A percentile compares a stretch with the other conserved stretches of the same genome.
Conservation (phyloP, 2,113 vertebrate species). For the Anser brachyrhynchus region DNA sequence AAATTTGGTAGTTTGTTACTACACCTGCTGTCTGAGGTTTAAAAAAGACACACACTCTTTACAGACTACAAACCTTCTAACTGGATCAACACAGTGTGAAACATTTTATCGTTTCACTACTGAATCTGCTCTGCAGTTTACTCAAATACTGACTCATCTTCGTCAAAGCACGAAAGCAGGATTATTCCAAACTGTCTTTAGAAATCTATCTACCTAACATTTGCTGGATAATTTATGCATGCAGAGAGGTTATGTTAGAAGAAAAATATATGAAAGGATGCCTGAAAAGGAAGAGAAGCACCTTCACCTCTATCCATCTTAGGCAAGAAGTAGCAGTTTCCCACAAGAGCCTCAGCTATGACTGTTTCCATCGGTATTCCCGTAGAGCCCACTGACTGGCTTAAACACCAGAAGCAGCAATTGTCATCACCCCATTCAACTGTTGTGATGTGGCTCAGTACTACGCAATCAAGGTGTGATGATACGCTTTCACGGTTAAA, state of each 20-base stretch:
- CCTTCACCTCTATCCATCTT: not conserved
- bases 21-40: slow-evolving; percentile 74
- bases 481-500: not conserved
- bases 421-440: not conserved
- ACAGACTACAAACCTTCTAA: slow-evolving; percentile 64
- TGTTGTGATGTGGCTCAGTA: not conserved
- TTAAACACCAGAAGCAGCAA: not conserved
- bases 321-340: not conserved
- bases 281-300: not conserved
- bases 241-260: not conserved
- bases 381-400: not conserved
- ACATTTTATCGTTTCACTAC: slow-evolving; percentile 8
- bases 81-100: slow-evolving; percentile 33
- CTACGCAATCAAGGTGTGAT: not conserved
- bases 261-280: not conserved
- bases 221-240: not conserved
- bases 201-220: not conserved
- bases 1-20: slow-evolving; percentile 74
- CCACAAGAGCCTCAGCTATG: not conserved
- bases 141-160: slow-evolving; percentile 49
- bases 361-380: not conserved
- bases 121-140: slow-evolving; percentile 1
- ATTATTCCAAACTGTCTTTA: slow-evolving; percentile 12
- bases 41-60: slow-evolving; percentile 72
- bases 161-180: slow-evolving; percentile 30